phyloP scores from a whole-genome alignment of 2,797 vertebrate species.

The Ambastaia sidthimunki region DNA sequence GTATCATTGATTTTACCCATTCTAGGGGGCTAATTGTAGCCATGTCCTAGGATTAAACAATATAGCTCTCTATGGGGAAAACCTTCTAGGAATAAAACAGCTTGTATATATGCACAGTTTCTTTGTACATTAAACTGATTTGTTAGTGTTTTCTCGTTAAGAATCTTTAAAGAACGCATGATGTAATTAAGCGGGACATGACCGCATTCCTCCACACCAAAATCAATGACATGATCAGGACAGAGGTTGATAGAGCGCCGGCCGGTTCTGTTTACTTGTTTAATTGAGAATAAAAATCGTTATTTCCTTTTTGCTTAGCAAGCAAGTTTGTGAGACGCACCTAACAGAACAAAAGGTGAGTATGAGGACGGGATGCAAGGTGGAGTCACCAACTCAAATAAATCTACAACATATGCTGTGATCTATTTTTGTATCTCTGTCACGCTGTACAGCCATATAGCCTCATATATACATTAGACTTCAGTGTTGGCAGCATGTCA shows the following conservation, averaged over 20 bases:
- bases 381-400: conserved; percentile 1
- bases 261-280: conserved; percentile 68
- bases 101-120: neutral
- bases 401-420: neutral
- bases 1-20: too few relatives aligned
- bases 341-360: conserved; percentile 38
- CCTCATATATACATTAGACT: neutral
- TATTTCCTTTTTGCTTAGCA: conserved; percentile 57
- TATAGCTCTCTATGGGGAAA: neutral
- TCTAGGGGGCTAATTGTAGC: too few relatives aligned
- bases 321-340: conserved; percentile 49
- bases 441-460: neutral
- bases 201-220: conserved; percentile 52
- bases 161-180: neutral
- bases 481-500: neutral
- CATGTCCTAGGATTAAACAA: neutral
- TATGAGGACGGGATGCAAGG: neutral
- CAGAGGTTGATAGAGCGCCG: conserved; percentile 57
- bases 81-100: too few relatives aligned
- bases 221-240: conserved; percentile 59
- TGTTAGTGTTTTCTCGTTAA: conserved; percentile 4
- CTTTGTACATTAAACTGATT: conserved; percentile 1
- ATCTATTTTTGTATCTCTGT: neutral
- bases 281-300: conserved; percentile 70
- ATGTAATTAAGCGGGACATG: conserved; percentile 48